phyloP scores from a whole-genome alignment of 2,888 invertebrate species.

The Bembecia ichneumoniformis region DNA sequence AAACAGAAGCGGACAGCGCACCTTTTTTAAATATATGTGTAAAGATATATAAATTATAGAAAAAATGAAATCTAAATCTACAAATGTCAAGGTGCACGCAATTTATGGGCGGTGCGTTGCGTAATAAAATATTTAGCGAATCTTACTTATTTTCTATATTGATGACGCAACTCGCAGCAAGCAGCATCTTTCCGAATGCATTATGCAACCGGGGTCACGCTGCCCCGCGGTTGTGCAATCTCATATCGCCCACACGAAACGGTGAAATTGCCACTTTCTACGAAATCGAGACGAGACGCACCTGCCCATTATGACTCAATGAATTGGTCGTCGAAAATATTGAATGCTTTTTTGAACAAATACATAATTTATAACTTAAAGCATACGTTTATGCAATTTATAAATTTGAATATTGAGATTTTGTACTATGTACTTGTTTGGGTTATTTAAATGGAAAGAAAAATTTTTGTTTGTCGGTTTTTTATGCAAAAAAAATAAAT shows the following conservation, averaged over 20 bases:
- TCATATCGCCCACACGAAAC: conserved; percentile 29
- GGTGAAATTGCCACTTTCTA: conserved; percentile 61
- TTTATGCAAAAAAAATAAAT: conserved; percentile 62
- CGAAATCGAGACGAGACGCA: conserved; percentile 34
- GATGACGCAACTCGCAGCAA: conserved; percentile 41
- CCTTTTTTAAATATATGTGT: too few species aligned
- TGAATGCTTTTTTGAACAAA: too few species aligned
- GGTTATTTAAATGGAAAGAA: conserved; percentile 15
- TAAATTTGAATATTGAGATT: too few species aligned
- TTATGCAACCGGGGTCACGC: conserved; percentile 63
- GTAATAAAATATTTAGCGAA: conserved; percentile 58
- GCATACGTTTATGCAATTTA: too few species aligned
- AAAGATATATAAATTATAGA: not conserved
- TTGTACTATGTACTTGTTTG: not conserved
- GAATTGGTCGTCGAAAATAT: not conserved
- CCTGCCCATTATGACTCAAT: conserved; percentile 22
- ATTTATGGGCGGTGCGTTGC: conserved; percentile 46
- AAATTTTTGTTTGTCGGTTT: conserved; percentile 42
- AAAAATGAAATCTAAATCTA: not conserved
- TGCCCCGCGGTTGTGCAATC: conserved; percentile 42
- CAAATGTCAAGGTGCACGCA: conserved; percentile 58
- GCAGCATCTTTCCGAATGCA: conserved; percentile 40
- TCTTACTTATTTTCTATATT: conserved; percentile 51
- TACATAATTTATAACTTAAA: too few species aligned
- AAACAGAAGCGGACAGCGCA: too few species aligned